Evolutionary conservation across 2,797 vertebrate genomes (phyloP).

Genomic region (Gephyroberyx darwinii): DNA sequence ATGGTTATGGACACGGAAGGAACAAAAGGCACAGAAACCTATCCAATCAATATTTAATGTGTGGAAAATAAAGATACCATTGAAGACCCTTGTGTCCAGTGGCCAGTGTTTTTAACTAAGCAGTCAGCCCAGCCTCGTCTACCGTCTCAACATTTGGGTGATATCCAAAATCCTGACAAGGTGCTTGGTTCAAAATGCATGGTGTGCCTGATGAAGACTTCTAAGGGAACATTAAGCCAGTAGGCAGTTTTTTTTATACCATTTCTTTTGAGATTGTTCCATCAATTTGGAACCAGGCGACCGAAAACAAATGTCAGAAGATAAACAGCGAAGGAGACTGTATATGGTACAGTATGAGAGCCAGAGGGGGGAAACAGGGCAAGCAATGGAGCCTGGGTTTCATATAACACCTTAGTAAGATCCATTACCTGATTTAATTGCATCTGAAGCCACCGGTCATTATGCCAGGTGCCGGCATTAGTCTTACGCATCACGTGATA

Average conservation of each 20-base stretch:
- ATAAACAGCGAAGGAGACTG: conserved; percentile 17
- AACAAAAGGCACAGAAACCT: too few species aligned
- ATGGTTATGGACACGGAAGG: too few species aligned
- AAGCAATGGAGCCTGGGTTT: conserved; percentile 34
- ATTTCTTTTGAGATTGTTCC: neutral
- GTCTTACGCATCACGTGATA: conserved; percentile 56
- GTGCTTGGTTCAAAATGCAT: neutral
- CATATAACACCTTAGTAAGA: conserved; percentile 63
- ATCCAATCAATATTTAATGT: too few species aligned
- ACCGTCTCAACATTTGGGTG: too few species aligned
- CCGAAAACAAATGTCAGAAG: neutral
- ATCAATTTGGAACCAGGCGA: neutral
- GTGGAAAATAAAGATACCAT: too few species aligned
- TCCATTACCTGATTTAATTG: conserved; percentile 71
- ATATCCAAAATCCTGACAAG: neutral
- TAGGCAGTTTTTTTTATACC: neutral
- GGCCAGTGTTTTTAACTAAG: too few species aligned
- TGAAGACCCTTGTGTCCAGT: too few species aligned
- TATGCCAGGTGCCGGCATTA: conserved; percentile 56
- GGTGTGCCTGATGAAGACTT: neutral
- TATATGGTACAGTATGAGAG: conserved; percentile 3
- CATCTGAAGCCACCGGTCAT: conserved; percentile 45
- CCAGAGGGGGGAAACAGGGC: neutral
- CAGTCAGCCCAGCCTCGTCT: neutral
- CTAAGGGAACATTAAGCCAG: neutral